Conservation (phyloP, 2,888 invertebrate genomes). For the Nymphalis c-album region DNA sequence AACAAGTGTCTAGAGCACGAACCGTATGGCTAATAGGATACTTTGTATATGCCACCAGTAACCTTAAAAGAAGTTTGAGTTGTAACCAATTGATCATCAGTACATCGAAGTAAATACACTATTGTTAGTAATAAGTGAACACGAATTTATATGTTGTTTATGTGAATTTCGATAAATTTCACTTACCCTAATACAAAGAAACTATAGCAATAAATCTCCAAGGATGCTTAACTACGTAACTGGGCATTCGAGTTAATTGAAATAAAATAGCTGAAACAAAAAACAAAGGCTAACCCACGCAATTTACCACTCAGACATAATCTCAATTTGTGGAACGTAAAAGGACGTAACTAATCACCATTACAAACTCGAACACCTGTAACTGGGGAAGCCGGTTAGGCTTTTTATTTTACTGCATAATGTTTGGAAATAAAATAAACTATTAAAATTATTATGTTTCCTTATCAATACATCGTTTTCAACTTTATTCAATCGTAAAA, state of each 20-base stretch:
- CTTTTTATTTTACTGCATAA: neutral
- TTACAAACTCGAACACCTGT: constrained; percentile 25
- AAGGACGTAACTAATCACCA: constrained; percentile 22
- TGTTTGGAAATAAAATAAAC: neutral
- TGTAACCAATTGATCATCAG: no score
- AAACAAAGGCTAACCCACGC: constrained; percentile 13
- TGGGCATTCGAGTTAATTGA: constrained; percentile 12
- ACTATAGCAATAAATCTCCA: neutral
- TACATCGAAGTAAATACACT: no score
- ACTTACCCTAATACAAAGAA: neutral
- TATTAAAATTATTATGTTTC: neutral
- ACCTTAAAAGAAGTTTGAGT: no score
- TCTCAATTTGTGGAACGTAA: constrained; percentile 19
- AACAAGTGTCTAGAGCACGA: no score
- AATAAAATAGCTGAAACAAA: constrained; percentile 6
- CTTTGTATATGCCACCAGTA: no score
- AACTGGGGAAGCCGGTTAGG: neutral
- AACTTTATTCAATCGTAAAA: no score
- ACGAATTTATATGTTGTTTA: no score
- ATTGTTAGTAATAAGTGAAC: no score
- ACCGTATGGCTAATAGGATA: no score
- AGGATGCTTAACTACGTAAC: constrained; percentile 4
- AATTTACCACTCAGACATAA: constrained; percentile 8
- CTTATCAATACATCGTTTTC: no score
- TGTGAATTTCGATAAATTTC: neutral